A percentile compares a stretch with the other conserved stretches of the same genome.
Conservation (phyloP, 2,797 vertebrate genomes). For the Paedocypris micromegethes region DNA sequence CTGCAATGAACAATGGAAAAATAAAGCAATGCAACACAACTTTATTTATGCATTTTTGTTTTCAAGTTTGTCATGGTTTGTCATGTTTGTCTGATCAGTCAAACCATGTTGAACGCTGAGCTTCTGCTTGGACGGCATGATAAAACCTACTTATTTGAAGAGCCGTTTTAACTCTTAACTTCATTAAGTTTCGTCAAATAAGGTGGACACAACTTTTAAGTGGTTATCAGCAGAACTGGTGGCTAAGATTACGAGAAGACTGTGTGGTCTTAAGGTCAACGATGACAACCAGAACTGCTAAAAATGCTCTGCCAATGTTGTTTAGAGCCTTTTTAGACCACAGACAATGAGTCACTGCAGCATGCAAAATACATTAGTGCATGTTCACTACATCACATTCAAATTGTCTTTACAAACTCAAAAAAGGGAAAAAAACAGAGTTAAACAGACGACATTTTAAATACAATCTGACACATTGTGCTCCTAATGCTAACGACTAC, state of each 20-base stretch:
- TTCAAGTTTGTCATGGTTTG: no score
- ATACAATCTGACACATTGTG: slow-evolving; percentile 10
- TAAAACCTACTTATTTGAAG: not conserved
- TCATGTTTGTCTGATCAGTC: no score
- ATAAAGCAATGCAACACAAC: no score
- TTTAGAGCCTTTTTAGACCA: not conserved
- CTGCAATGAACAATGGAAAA: no score
- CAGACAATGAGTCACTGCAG: slow-evolving; percentile 6
- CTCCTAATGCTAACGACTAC: slow-evolving; percentile 34
- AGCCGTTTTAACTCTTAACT: not conserved
- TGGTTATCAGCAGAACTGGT: slow-evolving; percentile 1
- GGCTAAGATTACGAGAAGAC: not conserved
- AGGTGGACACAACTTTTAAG: not conserved
- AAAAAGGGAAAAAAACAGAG: not conserved
- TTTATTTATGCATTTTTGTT: no score
- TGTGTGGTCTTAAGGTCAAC: not conserved
- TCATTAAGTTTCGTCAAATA: slow-evolving; percentile 1
- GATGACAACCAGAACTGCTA: not conserved
- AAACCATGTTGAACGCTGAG: no score
- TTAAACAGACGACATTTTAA: not conserved
- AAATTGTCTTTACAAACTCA: slow-evolving; percentile 8
- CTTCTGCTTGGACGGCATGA: no score
- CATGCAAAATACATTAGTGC: not conserved
- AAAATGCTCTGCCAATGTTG: not conserved
- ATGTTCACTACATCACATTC: not conserved